A percentile compares a stretch with the other conserved stretches of the same genome.
phyloP scores from a whole-genome alignment of 92 coral and sea anemone genomes.

The Actinernus sp. region DNA sequence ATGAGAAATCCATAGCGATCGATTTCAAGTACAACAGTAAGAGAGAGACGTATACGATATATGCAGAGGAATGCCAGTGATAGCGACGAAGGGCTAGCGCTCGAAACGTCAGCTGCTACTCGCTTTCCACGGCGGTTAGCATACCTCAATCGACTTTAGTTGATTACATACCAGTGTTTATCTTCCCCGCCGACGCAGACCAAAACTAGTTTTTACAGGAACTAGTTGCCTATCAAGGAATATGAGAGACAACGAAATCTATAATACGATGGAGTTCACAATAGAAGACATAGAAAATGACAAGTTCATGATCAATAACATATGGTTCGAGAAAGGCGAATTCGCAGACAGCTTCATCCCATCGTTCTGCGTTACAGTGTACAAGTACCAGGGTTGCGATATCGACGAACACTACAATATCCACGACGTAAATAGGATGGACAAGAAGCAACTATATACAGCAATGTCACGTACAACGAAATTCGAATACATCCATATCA shows the following conservation, averaged over 20 bases:
- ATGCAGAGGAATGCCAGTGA: conserved; percentile 22
- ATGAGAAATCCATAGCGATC: no score
- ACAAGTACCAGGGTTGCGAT: conserved; percentile 30
- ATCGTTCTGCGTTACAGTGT: conserved; percentile 35
- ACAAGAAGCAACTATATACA: conserved; percentile 46
- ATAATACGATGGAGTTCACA: conserved; percentile 31
- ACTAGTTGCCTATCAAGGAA: no score
- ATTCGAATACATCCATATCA: conserved; percentile 16
- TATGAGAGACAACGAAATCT: conserved; percentile 16
- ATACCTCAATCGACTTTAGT: no score
- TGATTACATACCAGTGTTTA: no score
- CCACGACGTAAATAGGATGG: conserved; percentile 33
- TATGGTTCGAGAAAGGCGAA: neutral
- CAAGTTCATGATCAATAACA: conserved; percentile 1
- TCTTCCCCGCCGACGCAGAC: no score
- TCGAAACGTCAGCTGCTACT: no score
- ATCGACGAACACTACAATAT: conserved; percentile 35
- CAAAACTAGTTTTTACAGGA: no score
- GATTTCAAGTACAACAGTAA: conserved; percentile 17
- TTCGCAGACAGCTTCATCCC: conserved; percentile 38
- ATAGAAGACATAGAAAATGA: conserved; percentile 20
- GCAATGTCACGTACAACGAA: conserved; percentile 23
- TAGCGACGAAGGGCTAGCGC: conserved; percentile 44
- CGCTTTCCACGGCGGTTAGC: no score
- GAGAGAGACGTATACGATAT: conserved; percentile 12